Base-by-base conservation (phyloP, 64 coral and sea anemone genomes). In the Montipora sp. region DNA sequence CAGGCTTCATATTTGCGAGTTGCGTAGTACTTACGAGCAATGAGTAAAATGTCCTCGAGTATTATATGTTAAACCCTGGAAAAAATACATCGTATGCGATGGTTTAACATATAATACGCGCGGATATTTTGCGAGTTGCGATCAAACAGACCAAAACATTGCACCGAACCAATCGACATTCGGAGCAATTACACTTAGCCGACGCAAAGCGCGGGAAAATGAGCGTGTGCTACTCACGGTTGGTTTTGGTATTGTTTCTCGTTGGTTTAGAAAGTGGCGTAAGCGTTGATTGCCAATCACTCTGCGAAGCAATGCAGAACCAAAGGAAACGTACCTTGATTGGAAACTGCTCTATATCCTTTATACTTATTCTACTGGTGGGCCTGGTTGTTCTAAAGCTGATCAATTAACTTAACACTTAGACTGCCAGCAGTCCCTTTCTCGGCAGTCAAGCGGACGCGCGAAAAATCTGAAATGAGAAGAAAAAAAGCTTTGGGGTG, bases 191-290 rank as follows among this genome's bases (percentile, higher is more conserved):
- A 15, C 11, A 76, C 15, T 15, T 47, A 11, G 73, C 10, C 73
- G 12, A n/a, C 73, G 9, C 73, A 6, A 76, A 76, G 73, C 73
- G 73, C 73, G 73, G 73, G 73, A 76, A 76, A 76, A 76, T 47
- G 23, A 15, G 73, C 5, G 73, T 79, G 10, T 49, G 45, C 1
- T 16, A n/a, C 15, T 79, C 44, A 51, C 45, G 77, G 48, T 79
- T 79, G 73, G 21, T 27, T 76, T 76, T 0, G 73, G 45, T 76
- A 46, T 76, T 76, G 45, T 13, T 44, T 76, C 73, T 76, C 23
- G 43, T 76, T 76, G 73, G 73, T 76, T 76, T 3, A 76, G 73
- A 76, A 44, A 63, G 14, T 63, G 60, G 60, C 60, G 9, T 0
- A 8, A 63, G 60, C 21, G 5, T 76, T 27, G 27, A 2, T 13